Conservation (phyloP, 2,888 invertebrate species). For the Dynastes tityus region DNA sequence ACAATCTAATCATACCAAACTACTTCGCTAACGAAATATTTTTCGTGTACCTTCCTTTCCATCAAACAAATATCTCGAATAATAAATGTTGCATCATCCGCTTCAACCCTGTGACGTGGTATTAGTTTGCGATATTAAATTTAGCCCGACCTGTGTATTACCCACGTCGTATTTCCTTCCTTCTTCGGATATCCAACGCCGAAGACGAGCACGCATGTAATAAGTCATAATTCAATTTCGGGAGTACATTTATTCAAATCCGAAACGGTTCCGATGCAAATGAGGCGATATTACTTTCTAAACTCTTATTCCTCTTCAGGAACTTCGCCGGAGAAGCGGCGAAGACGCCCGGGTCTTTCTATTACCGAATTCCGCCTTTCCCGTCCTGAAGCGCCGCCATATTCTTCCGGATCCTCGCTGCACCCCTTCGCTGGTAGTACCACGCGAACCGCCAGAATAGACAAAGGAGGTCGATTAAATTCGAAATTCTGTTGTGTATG, state of each 20-base stretch:
- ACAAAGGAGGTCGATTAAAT: slow-evolving; percentile 10
- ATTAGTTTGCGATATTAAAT: slow-evolving; percentile 4
- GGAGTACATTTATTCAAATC: slow-evolving; percentile 41
- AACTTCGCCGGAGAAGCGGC: slow-evolving; percentile 11
- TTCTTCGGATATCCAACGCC: not conserved
- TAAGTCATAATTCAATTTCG: slow-evolving; percentile 32
- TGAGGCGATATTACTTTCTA: slow-evolving; percentile 42
- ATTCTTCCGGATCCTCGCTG: no score
- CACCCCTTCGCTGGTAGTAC: no score
- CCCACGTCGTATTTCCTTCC: not conserved
- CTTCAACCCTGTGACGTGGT: not conserved
- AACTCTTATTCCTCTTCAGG: slow-evolving; percentile 28
- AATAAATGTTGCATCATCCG: no score
- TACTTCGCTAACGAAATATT: no score
- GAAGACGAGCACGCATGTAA: slow-evolving; percentile 11
- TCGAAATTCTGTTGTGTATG: not conserved
- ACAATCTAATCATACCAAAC: no score
- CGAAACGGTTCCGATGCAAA: slow-evolving; percentile 28
- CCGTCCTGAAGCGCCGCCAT: slow-evolving; percentile 20
- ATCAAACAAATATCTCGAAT: no score
- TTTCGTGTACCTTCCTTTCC: no score
- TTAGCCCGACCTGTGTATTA: not conserved
- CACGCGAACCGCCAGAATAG: not conserved
- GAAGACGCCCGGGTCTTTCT: slow-evolving; percentile 23
- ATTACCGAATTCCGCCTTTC: slow-evolving; percentile 32